These are phyloP conservation scores for Ptilorrhoa leucosticta DNA, from an alignment of 2,113 vertebrate genomes.

Conservation along the genomic window DNA sequence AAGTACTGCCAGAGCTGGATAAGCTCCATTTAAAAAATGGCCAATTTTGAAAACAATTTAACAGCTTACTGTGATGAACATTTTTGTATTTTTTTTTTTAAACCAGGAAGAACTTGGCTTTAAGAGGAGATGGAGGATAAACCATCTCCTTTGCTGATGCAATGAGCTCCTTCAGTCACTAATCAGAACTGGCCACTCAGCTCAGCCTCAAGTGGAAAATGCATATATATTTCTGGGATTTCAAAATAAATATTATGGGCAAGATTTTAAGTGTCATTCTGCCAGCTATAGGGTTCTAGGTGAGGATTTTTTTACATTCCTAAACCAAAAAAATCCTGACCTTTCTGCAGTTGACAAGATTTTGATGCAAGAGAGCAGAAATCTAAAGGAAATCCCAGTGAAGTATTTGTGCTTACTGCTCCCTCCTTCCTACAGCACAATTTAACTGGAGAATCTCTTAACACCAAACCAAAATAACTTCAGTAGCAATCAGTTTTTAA, in stretches of 20 bases:
- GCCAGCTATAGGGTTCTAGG: background rate
- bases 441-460: background rate
- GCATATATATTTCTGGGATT: background rate
- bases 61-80: slow-evolving; percentile 73
- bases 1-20: slow-evolving; percentile 89
- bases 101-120: slow-evolving; percentile 31
- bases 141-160: background rate
- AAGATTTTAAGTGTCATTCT: background rate
- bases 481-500: background rate
- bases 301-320: background rate
- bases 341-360: slow-evolving; percentile 6
- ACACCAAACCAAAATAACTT: background rate
- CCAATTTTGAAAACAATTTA: slow-evolving; percentile 82
- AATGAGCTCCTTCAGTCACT: background rate
- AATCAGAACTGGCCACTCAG: background rate
- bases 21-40: slow-evolving; percentile 90
- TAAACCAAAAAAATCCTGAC: background rate
- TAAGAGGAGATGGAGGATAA: background rate
- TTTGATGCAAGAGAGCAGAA: background rate
- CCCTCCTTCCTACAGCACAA: background rate
- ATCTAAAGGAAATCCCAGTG: background rate
- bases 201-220: background rate
- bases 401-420: background rate
- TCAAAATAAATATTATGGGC: background rate
- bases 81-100: background rate